phyloP scores from a whole-genome alignment of 2,888 invertebrate genomes.

The Drosophila emarginata region DNA sequence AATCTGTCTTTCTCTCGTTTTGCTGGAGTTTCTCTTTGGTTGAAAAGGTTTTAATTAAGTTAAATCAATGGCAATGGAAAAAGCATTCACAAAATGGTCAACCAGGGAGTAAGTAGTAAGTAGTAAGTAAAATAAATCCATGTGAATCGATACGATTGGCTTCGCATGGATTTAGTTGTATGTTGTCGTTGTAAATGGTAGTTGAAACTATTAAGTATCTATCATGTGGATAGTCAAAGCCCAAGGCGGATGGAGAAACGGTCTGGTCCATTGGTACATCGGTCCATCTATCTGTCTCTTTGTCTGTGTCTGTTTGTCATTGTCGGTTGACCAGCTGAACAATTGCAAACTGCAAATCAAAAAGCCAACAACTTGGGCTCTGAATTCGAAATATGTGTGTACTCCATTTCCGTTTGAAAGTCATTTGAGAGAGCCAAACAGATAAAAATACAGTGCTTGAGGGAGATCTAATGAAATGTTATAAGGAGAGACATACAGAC shows the following conservation, averaged over 20 bases:
- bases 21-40: slow-evolving; percentile 1
- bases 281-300: not conserved
- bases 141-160: slow-evolving; percentile 30
- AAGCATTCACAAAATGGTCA: slow-evolving; percentile 47
- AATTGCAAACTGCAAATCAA: slow-evolving; percentile 57
- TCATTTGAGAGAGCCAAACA: slow-evolving; percentile 7
- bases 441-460: slow-evolving; percentile 6
- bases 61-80: slow-evolving; percentile 43
- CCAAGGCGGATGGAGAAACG: slow-evolving; percentile 37
- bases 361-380: slow-evolving; percentile 15
- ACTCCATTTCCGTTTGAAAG: slow-evolving; percentile 56
- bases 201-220: slow-evolving; percentile 45
- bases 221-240: slow-evolving; percentile 25
- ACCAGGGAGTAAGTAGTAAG: slow-evolving; percentile 38
- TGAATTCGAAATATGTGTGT: slow-evolving; percentile 27
- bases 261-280: not conserved
- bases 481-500: slow-evolving; percentile 9
- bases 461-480: slow-evolving; percentile 60
- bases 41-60: slow-evolving; percentile 55
- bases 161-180: slow-evolving; percentile 14
- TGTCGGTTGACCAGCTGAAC: slow-evolving; percentile 37
- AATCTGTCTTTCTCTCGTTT: not conserved
- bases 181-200: slow-evolving; percentile 15
- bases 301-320: slow-evolving; percentile 2
- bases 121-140: slow-evolving; percentile 8